Conservation (phyloP, 1,140 invertebrate genomes). For the Bombus confusus region DNA sequence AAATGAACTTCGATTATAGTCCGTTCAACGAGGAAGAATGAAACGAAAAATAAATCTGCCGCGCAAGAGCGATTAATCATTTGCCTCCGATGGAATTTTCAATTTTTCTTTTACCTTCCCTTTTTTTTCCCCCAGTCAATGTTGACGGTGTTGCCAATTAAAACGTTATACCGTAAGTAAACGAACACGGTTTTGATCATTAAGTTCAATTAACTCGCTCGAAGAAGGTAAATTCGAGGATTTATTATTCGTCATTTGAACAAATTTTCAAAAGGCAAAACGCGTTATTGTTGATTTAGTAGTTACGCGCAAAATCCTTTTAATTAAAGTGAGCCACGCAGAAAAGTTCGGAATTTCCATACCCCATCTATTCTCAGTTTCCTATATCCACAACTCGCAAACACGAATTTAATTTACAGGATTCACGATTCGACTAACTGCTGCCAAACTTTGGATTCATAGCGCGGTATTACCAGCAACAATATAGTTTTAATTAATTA, state of each 20-base stretch:
- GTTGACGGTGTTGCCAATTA: background rate
- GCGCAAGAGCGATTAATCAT: background rate
- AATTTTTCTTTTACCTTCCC: background rate
- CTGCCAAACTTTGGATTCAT: constrained; percentile 1
- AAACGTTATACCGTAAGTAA: background rate
- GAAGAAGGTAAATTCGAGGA: background rate
- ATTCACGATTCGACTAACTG: constrained; percentile 1
- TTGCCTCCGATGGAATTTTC: background rate
- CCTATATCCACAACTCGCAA: background rate
- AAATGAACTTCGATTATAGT: constrained; percentile 6
- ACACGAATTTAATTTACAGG: constrained; percentile 30
- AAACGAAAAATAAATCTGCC: background rate
- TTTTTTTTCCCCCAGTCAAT: no score
- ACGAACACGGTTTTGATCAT: background rate
- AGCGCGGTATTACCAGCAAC: background rate
- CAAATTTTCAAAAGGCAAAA: background rate
- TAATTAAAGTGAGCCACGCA: constrained; percentile 13
- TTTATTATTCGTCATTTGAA: background rate
- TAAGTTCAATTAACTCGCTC: background rate
- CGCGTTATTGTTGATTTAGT: constrained; percentile 17
- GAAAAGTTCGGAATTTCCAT: constrained; percentile 8
- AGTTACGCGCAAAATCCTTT: constrained; percentile 6
- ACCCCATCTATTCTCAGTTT: background rate
- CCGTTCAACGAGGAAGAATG: background rate
- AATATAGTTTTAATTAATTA: constrained; percentile 25